Base-by-base conservation (phyloP, 2,888 invertebrate genomes). In the Amiota minor region DNA sequence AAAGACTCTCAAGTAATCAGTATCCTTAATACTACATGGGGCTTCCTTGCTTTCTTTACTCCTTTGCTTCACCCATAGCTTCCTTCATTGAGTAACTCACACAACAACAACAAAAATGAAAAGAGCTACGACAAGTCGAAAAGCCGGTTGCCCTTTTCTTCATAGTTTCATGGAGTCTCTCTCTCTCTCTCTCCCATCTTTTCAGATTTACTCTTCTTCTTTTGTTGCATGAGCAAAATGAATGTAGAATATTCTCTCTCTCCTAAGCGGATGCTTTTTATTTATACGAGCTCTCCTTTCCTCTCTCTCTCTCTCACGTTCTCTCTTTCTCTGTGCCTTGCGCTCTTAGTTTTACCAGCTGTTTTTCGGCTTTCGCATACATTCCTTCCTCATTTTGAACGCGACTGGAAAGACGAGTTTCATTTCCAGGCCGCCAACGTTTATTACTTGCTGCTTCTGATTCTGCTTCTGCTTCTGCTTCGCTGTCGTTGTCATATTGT, bases 381-480 rank as follows among this genome's bases (percentile, higher is more conserved):
- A 18, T 20, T 59, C 35, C 35, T 59, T 59, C 59, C 59, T 59
- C 16, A n/a, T 59, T 6, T 59, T 16, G 11, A 16, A 18, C 18
- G 56, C 1, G 59, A 35, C 74, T 76, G 55, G 46, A 61, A 46
- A n/a, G 55, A 68, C 61, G 68, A 71, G 74, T 69, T n/a, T 18
- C 10, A 18, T 11, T 73, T 73, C 73, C 73, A 73, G 61, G 23
- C 72, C 68, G 72, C 47, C 45, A 64, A 53, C 64, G 46, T 49
- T 64, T 68, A 23, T 55, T 14, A 56, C 68, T 65, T 71, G 35
- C 35, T 35, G 35, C 35, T 35, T 35, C 35, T 23, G 23, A 1
- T 23, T 23, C 23, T 23, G 23, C 23, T 23, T 23, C 23, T 23
- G 23, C 23, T 23, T 23, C 23, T 35, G 35, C 35, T 35, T 35